Base-by-base conservation (phyloP, 1,140 invertebrate species). In the Lineus longissimus region DNA sequence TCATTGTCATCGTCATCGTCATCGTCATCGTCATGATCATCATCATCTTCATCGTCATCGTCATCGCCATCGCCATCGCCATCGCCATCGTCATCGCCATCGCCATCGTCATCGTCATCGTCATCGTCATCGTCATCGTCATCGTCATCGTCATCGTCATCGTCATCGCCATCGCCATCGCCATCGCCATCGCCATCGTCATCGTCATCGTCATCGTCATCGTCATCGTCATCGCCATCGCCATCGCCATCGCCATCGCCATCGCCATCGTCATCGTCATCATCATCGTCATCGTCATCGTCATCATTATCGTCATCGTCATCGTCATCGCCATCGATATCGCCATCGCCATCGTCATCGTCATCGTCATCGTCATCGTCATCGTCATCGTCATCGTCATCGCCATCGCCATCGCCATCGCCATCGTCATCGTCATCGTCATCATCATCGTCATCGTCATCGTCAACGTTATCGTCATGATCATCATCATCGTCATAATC, bases 121-220 rank as follows among this genome's bases (percentile, higher is more conserved):
- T 43, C n/a, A 13, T n/a, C n/a, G 11, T n/a, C n/a, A 13, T n/a
- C n/a, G 11, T n/a, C n/a, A 13, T n/a, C 40, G 11, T 43, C 40
- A 13, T 43, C 40, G 11, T 43, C 40, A 13, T 43, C 40, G 11
- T 43, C 40, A 43, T 43, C 40, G n/a, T 43, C 40, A 43, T 43
- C 40, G n/a, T 43, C 40, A 43, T 43, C 40, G n/a, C n/a, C 40
- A 43, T 43, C 40, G n/a, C n/a, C 40, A 43, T 43, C 40, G n/a
- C n/a, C 40, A 43, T 43, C 40, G n/a, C n/a, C 40, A 43, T 43
- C 40, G n/a, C n/a, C 40, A 43, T 43, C 40, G n/a, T 43, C 40
- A 43, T 43, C 40, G n/a, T 43, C 40, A 43, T 43, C 40, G n/a
- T 43, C 40, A 43, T 43, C 40, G n/a, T 43, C 40, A 43, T 43